Conservation (phyloP, 2,797 vertebrate species). For the Myiothlypis coronata region DNA sequence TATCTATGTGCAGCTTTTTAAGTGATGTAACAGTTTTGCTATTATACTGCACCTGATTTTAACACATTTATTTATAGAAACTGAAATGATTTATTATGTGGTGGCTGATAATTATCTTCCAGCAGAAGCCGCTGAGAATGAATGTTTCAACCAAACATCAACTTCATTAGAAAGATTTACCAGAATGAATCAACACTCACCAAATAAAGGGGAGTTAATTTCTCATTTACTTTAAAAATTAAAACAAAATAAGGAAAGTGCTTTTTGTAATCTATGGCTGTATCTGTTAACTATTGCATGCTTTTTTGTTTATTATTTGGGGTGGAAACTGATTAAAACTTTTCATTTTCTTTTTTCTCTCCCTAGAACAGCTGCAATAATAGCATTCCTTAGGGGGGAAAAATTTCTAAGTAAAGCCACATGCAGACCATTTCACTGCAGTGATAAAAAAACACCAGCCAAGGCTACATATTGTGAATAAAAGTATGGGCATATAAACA, state of each 20-base stretch:
- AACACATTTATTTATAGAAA: background rate
- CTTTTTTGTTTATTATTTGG: background rate
- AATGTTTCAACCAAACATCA: background rate
- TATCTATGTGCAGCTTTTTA: background rate
- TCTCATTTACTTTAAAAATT: background rate
- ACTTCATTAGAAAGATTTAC: background rate
- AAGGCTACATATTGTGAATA: background rate
- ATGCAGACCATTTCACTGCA: background rate
- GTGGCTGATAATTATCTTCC: background rate
- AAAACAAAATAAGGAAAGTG: accelerated
- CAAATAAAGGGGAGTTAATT: background rate
- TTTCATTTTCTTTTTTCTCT: background rate
- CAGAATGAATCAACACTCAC: background rate
- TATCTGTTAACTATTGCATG: background rate
- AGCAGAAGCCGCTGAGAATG: background rate
- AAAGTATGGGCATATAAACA: background rate
- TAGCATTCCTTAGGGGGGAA: accelerated
- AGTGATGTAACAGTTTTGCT: background rate
- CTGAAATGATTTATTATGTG: background rate
- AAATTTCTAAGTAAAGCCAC: background rate
- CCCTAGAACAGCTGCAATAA: background rate
- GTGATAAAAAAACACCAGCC: background rate
- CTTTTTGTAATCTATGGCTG: background rate
- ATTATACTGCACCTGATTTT: background rate
- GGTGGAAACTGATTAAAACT: background rate